Evolutionary conservation across 2,113 vertebrate species (phyloP), one percentile per base, ranked within the genome.

Genomic region (Mesembrinibis cayennensis): DNA sequence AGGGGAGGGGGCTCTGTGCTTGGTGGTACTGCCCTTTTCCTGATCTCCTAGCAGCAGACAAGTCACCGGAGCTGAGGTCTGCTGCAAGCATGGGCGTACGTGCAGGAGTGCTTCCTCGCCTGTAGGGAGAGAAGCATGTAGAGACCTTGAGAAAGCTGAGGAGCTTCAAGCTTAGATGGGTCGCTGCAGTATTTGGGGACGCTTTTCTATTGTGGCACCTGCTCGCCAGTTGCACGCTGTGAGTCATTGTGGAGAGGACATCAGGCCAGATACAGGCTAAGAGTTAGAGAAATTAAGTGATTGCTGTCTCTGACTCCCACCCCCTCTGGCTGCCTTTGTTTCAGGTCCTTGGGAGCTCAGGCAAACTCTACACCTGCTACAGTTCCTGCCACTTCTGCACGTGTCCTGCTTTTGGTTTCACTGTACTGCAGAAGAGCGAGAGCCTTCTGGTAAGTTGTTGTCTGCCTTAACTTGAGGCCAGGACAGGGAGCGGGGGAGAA

Each of bases 321-420:
- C 5, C 29, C 5, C 62, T 86, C 29, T 0, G 1, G 16, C 45
- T 79, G 22, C 74, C 47, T 66, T 58, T 70, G 6, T 96, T 95
- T 36, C 97, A 99, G 99, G 99, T 99, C 17, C 96, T 97, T 2
- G 99, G 99, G 58, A 99, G 98, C 77, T 99, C 99, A 5, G 98
- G 99, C 2, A 98, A 97, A 38, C 95, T 98, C 72, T 99, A 99
- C 96, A 98, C 96, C 13, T 99, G 99, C 95, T 98, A 99, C 66
- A 94, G 98, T 34, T 99, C 99, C 93, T 99, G 99, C 91, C 99
- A 99, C 95, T 99, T 98, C 96, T 99, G 99, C 81, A 98, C 99
- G 0, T 99, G 99, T 63, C 99, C 99, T 0, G 99, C 99, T 13
- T 99, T 99, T 56, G 97, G 98, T 7, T 99, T 99, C 95, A 97